A percentile compares a stretch with the other conserved stretches of the same genome.
Conservation (phyloP, 1,140 invertebrate genomes). For the Cotesia vestalis region DNA sequence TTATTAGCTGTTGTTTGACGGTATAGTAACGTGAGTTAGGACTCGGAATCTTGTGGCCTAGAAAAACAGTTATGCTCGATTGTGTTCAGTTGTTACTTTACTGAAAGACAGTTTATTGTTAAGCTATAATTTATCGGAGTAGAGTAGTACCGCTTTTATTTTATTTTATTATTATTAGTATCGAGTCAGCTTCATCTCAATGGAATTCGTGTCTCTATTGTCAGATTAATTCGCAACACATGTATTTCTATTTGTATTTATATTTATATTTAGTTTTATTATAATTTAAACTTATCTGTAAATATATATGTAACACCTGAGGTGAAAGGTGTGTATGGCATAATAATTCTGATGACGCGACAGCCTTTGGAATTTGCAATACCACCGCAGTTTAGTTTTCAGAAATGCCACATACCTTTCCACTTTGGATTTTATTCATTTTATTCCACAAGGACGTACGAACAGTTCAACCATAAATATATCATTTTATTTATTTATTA, state of each 20-base stretch:
- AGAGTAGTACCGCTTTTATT: no score
- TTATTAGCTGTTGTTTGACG: no score
- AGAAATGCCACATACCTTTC: slow-evolving; percentile 32
- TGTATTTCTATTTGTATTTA: no score
- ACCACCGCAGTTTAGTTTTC: slow-evolving; percentile 29
- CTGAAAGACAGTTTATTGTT: no score
- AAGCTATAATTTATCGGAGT: no score
- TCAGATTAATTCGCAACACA: no score
- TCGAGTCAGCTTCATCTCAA: no score
- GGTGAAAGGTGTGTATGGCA: slow-evolving; percentile 25
- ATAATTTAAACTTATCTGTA: not conserved
- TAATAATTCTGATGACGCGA: slow-evolving; percentile 34
- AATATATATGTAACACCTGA: not conserved
- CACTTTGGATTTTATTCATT: slow-evolving; percentile 5
- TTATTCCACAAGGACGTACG: slow-evolving; percentile 21
- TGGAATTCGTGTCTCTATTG: no score
- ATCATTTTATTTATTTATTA: not conserved
- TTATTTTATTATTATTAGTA: no score
- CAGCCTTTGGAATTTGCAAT: slow-evolving; percentile 28
- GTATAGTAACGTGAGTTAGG: no score
- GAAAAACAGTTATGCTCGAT: not conserved
- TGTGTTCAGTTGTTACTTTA: not conserved
- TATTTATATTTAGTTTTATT: not conserved
- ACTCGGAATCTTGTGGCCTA: no score
- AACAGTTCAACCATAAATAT: slow-evolving; percentile 30